Conservation (phyloP, 2,113 vertebrate species). For the Hymenochirus boettgeri region DNA sequence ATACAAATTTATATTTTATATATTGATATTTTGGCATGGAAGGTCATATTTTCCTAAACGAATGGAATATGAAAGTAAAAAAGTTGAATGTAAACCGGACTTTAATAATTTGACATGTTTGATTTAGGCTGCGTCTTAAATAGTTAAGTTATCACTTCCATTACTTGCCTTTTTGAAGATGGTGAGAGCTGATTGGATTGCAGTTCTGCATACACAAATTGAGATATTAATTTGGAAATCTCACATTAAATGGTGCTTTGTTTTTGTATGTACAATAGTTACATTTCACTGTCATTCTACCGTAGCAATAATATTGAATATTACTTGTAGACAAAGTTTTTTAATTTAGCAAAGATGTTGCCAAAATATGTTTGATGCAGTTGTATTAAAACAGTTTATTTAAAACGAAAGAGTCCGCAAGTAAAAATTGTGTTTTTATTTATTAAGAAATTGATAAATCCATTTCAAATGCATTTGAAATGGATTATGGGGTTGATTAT, state of each 20-base stretch:
- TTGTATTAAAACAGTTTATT: conserved; percentile 80
- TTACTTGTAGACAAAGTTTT: conserved; percentile 67
- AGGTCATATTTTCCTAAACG: conserved; percentile 37
- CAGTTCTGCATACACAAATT: conserved; percentile 58
- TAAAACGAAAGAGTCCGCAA: no score
- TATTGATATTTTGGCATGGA: conserved; percentile 46
- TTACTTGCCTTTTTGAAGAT: neutral
- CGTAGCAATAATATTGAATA: conserved; percentile 87
- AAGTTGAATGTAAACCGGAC: conserved; percentile 75
- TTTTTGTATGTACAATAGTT: conserved; percentile 81
- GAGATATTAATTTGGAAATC: conserved; percentile 63
- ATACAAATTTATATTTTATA: conserved; percentile 51
- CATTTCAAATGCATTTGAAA: no score
- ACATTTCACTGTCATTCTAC: conserved; percentile 69
- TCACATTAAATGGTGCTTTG: conserved; percentile 84
- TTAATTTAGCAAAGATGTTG: conserved; percentile 70
- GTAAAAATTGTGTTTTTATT: no score
- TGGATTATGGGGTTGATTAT: no score
- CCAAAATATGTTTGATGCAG: conserved; percentile 62
- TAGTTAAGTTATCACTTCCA: conserved; percentile 10
- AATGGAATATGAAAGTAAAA: conserved; percentile 49
- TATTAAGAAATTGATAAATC: no score
- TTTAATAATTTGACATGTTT: conserved; percentile 55
- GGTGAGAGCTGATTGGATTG: conserved; percentile 53
- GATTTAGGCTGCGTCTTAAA: conserved; percentile 51